Base-by-base conservation (phyloP, 2,888 invertebrate species). In the Thelaira solivaga region DNA sequence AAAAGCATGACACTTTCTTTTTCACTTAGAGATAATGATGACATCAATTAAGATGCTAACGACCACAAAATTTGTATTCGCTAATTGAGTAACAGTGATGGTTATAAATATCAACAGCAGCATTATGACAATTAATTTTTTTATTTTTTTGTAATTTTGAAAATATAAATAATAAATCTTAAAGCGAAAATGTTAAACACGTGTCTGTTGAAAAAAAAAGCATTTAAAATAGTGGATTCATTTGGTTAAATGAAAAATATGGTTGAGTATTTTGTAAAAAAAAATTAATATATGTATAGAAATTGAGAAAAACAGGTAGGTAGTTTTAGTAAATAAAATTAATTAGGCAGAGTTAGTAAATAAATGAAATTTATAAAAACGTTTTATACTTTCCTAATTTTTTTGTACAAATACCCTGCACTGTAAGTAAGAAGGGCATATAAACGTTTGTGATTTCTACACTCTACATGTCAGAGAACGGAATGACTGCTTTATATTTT, bases 1-100 rank as follows among this genome's bases (percentile, higher is more conserved):
- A 51, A 43, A 41, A 6, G 8, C 11, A 59, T 16, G 4, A 69
- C 64, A 78, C 77, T 78, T 78, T 78, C 77, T 73, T 74, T 78
- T 73, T 74, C 71, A 55, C 47, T 65, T 41, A 31, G 24, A 41
- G 10, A 31, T 53, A 0, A 43, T 24, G 20, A 34, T 6, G 7
- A 45, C 34, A n/a, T n/a, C 29, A 29, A 39, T 49, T 5, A 24
- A 7, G 5, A 34, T 43, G 1, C 36, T 45, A 10, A 53, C 13
- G 34, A 26, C 45, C 10, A 3, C 20, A 13, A 34, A 8, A 22
- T 61, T 18, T 13, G 16, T 18, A 16, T 34, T 16, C 6, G 16
- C 34, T n/a, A n/a, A n/a, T n/a, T n/a, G n/a, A 31, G 22, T 13
- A 47, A 31, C 29, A 71, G 13, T 4, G n/a, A 26, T 16, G 26